Conservation (phyloP, 2,797 vertebrate genomes). For the Aplochiton taeniatus region DNA sequence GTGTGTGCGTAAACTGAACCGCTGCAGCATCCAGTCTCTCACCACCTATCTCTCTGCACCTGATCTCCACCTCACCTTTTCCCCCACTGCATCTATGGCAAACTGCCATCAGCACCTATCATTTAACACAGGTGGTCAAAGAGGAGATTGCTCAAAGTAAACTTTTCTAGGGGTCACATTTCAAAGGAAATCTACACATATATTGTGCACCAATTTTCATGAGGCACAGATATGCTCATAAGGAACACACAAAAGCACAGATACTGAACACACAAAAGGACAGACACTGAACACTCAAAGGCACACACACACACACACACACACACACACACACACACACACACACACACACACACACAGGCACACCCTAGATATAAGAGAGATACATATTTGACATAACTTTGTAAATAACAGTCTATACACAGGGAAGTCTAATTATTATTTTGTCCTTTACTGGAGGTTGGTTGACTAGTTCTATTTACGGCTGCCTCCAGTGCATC, state of each 20-base stretch:
- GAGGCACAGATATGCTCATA: too few relatives aligned
- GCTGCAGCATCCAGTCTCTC: too few relatives aligned
- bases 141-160: slow-evolving; percentile 43
- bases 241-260: not conserved
- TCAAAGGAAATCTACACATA: slow-evolving; percentile 45
- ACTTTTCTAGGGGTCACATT: slow-evolving; percentile 60
- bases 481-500: slow-evolving; percentile 4
- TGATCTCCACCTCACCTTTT: slow-evolving; percentile 45
- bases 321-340: slow-evolving; percentile 6
- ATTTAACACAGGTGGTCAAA: slow-evolving; percentile 59
- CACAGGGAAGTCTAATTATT: slow-evolving; percentile 39
- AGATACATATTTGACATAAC: too few relatives aligned
- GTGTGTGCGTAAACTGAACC: not conserved
- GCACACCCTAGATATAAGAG: not conserved
- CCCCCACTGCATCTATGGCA: slow-evolving; percentile 53
- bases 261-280: slow-evolving; percentile 5
- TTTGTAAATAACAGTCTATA: not conserved
- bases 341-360: not conserved
- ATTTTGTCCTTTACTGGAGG: slow-evolving; percentile 57
- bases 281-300: not conserved
- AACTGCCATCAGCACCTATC: slow-evolving; percentile 52
- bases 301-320: not conserved
- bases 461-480: slow-evolving; percentile 52
- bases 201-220: too few relatives aligned
- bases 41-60: slow-evolving; percentile 19